These are phyloP conservation scores for Aphis gossypii DNA, from an alignment of 1,140 invertebrate genomes.

Conservation along the genomic window DNA sequence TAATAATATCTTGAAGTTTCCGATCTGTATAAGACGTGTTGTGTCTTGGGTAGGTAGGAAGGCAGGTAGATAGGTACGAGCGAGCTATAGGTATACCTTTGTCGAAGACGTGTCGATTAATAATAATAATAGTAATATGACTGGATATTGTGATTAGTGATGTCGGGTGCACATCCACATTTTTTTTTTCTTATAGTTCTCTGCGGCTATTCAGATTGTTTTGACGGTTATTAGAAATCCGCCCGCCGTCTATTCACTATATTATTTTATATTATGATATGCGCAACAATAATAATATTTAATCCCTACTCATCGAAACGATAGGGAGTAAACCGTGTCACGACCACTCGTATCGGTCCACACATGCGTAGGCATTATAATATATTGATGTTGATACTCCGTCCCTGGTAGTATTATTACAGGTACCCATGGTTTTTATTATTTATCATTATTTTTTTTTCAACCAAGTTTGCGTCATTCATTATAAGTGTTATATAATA, in stretches of 20 bases:
- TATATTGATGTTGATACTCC: background rate
- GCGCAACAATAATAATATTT: background rate
- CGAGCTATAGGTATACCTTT: background rate
- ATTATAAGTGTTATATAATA: background rate
- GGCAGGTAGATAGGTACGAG: background rate
- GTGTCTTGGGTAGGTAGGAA: background rate
- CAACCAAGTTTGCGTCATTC: background rate
- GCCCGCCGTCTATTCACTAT: background rate
- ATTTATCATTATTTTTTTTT: background rate
- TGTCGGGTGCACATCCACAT: background rate
- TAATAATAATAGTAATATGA: slow-evolving; percentile 4
- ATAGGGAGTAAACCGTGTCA: background rate
- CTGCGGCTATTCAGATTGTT: background rate
- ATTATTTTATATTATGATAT: background rate
- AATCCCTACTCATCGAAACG: background rate
- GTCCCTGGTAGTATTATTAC: background rate
- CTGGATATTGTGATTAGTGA: background rate
- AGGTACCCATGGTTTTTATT: background rate
- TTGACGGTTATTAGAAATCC: background rate
- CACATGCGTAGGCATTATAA: background rate
- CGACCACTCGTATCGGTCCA: background rate
- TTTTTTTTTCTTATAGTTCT: background rate
- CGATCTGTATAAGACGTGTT: background rate
- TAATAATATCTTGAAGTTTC: background rate
- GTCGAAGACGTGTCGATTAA: background rate